Base-by-base conservation (phyloP, 1,140 invertebrate species). In the Globodera rostochiensis region DNA sequence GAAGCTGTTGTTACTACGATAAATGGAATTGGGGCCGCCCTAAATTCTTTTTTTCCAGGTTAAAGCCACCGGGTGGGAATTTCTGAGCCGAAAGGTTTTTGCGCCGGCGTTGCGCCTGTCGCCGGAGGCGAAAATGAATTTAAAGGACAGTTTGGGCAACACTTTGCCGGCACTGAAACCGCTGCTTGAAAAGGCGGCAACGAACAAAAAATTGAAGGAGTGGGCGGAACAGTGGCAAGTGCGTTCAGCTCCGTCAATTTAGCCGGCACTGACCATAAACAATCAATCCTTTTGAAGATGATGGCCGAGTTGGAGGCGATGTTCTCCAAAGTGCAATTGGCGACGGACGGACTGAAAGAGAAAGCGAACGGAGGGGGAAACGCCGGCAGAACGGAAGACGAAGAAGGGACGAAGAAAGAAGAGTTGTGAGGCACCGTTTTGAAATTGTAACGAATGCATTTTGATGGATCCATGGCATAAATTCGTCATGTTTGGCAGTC, bases 291-390 rank as follows among this genome's bases (percentile, higher is more conserved):
- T 71, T 71, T 25, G 19, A 71, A 71, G 69, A 47, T 71, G 69
- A 71, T 71, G 69, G 69, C 69, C n/a, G 69, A 71, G n/a, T 71
- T 71, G 69, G 69, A 36, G 46, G 69, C 25, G 21, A 71, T 71
- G 69, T 25, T 71, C n/a, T 7, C 25, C 6, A 21, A 71, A 47
- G 6, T 71, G 4, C 57, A 60, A 6, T 9, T 15, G 57, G 9
- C 57, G 13, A 60, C 15, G 8, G 57, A 19, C 57, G 57, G 57
- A 11, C 9, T 60, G 57, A 60, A 60, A 15, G 15, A 8, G 36
- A 36, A 36, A 3, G 36, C 36, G 36, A 3, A 36, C 36, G 36
- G 36, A 36, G 36, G 36, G 36, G 36, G 36, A 36, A 36, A 36
- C 36, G 36, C 36, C 36, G 36, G 2, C 36, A 36, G 36, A 36